phyloP scores from a whole-genome alignment of 1,140 invertebrate genomes.

The Platyura marginata region DNA sequence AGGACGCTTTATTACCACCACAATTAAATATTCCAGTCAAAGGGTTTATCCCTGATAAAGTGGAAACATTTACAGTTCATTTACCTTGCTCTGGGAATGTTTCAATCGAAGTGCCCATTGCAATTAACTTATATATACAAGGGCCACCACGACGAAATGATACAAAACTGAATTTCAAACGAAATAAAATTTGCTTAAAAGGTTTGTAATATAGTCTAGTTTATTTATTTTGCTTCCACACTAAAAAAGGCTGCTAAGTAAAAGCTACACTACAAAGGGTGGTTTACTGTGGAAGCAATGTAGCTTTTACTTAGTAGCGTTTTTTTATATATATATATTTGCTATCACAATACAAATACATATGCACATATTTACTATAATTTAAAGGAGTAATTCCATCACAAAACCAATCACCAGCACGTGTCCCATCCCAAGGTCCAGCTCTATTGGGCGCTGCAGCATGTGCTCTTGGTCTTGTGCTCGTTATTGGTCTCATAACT shows the following conservation, averaged over 20 bases:
- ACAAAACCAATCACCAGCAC: slow-evolving; percentile 22
- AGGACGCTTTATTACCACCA: slow-evolving; percentile 50
- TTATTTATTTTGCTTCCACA: too few species aligned
- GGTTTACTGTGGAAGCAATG: too few species aligned
- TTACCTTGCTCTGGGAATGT: slow-evolving; percentile 56
- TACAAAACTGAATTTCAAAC: slow-evolving; percentile 55
- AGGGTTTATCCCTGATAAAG: slow-evolving; percentile 51
- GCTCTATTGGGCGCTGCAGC: slow-evolving; percentile 39
- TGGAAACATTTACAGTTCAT: slow-evolving; percentile 58
- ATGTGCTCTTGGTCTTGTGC: slow-evolving; percentile 53
- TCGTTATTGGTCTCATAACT: slow-evolving; percentile 50
- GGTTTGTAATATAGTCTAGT: slow-evolving; percentile 41
- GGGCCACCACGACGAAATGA: slow-evolving; percentile 38
- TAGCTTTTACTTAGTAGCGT: too few species aligned
- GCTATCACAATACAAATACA: too few species aligned
- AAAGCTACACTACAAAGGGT: too few species aligned
- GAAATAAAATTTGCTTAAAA: slow-evolving; percentile 76
- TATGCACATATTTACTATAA: too few species aligned
- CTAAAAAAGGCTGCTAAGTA: too few species aligned
- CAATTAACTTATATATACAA: slow-evolving; percentile 60
- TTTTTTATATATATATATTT: too few species aligned
- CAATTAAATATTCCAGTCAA: slow-evolving; percentile 61
- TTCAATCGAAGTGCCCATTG: slow-evolving; percentile 44
- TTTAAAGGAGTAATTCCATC: slow-evolving; percentile 22
- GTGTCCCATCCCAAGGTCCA: slow-evolving; percentile 20